Evolutionary conservation across 1,140 invertebrate species (phyloP).

Genomic region (Brachionus asplanchnoidis): DNA sequence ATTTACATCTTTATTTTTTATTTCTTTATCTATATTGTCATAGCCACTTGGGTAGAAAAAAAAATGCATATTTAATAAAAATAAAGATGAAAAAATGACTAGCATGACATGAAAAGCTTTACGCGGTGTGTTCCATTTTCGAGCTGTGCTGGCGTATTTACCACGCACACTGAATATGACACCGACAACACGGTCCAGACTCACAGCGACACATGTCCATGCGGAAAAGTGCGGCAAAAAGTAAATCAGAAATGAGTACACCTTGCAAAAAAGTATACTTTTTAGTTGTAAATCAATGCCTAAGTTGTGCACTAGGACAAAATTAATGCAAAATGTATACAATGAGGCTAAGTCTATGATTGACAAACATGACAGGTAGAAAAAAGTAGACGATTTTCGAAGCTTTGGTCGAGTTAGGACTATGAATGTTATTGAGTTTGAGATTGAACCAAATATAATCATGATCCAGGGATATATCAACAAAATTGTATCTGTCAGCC

Average conservation of each 20-base stretch:
- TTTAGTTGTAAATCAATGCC: not conserved
- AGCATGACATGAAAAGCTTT: conserved; percentile 15
- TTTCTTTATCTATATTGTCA: not conserved
- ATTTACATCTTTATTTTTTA: not conserved
- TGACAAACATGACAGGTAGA: conserved; percentile 32
- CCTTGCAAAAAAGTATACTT: not conserved
- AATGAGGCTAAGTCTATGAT: conserved; percentile 22
- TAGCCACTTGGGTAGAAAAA: conserved; percentile 21
- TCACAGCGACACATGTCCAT: conserved; percentile 38
- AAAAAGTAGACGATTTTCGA: conserved; percentile 31
- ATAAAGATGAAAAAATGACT: not conserved
- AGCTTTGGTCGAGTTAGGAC: conserved; percentile 23
- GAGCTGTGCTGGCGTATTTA: not conserved
- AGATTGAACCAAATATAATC: conserved; percentile 27
- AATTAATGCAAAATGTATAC: conserved; percentile 34
- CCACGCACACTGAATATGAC: conserved; percentile 30
- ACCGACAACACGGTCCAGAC: conserved; percentile 37
- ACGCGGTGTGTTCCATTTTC: conserved; percentile 18
- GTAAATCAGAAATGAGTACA: conserved; percentile 40
- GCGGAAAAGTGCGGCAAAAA: conserved; percentile 40
- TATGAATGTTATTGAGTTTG: conserved; percentile 17
- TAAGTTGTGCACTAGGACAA: conserved; percentile 20
- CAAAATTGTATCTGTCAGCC: not conserved
- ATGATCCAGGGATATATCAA: conserved; percentile 24
- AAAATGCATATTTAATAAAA: conserved; percentile 34